Evolutionary conservation across 2,888 invertebrate species (phyloP).

Genomic region (Lasioglossum marginatum): DNA sequence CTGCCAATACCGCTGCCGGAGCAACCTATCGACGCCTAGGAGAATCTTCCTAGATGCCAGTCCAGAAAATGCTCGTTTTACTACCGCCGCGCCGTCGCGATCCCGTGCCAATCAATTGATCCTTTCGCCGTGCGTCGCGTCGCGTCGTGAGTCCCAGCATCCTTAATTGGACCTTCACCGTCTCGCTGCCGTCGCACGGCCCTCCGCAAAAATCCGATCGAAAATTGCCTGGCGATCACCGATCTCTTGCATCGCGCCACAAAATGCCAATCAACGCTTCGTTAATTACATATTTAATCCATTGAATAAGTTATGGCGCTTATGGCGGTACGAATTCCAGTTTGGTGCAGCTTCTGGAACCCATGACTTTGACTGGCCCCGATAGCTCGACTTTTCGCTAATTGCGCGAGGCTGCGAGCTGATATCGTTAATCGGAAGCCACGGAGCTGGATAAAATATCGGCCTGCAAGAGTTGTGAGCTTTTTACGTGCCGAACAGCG

Average conservation of each 20-base stretch:
- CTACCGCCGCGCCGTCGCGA: not conserved
- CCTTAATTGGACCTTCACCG: not conserved
- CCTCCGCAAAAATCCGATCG: not conserved
- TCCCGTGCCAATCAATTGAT: constrained; percentile 3
- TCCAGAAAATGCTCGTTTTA: not conserved
- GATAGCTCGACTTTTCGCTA: not conserved
- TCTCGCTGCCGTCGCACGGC: not conserved
- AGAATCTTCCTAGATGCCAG: constrained; percentile 11
- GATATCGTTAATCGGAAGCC: not conserved
- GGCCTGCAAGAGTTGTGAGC: not conserved
- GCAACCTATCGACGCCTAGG: constrained; percentile 20
- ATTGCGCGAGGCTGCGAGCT: not conserved
- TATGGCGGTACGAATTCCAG: too few species aligned
- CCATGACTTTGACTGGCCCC: not conserved
- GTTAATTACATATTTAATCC: too few species aligned
- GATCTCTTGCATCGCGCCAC: too few species aligned
- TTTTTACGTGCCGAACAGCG: not conserved
- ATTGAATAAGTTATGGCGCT: too few species aligned
- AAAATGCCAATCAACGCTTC: too few species aligned
- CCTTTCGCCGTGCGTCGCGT: not conserved
- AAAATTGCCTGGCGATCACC: too few species aligned
- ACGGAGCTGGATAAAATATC: not conserved
- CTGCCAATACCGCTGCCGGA: not conserved
- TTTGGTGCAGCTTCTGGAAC: too few species aligned
- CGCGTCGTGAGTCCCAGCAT: not conserved